Evolutionary conservation across 2,113 vertebrate species (phyloP).

Genomic region (Varanus salvator): DNA sequence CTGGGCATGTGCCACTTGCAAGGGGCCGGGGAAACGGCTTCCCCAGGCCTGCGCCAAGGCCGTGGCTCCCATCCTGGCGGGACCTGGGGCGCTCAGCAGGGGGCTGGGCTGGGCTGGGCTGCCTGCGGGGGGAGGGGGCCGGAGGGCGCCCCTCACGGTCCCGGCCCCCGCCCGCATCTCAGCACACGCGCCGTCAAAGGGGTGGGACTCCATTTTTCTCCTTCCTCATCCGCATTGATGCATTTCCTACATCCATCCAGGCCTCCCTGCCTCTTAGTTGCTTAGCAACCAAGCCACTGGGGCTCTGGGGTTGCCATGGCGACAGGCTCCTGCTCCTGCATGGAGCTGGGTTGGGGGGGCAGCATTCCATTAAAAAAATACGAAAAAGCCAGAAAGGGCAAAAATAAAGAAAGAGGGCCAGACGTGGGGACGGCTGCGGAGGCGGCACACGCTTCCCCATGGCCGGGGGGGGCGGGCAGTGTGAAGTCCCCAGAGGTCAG

Average conservation of each 20-base stretch:
- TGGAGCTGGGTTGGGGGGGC: neutral
- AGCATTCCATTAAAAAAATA: neutral
- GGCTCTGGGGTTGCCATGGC: constrained; percentile 39
- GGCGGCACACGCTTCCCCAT: neutral
- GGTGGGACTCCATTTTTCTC: neutral
- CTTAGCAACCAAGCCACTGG: constrained; percentile 39
- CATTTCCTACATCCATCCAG: constrained; percentile 27
- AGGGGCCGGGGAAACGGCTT: neutral
- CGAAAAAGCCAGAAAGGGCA: neutral
- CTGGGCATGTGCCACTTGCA: neutral
- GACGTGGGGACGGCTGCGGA: neutral
- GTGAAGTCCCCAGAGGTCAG: neutral
- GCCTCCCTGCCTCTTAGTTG: constrained; percentile 25
- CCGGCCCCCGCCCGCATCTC: neutral
- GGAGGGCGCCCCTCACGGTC: neutral
- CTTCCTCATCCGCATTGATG: constrained; percentile 26
- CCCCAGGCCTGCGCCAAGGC: neutral
- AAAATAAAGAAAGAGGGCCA: neutral
- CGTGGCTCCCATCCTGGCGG: neutral
- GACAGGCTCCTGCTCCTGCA: constrained; percentile 26
- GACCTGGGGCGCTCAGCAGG: neutral
- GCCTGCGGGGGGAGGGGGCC: neutral
- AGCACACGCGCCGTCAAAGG: neutral
- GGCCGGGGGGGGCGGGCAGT: too few relatives aligned
- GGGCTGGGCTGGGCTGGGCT: neutral